Evolutionary conservation across 1,140 invertebrate genomes (phyloP).

Genomic region (Lepidostoma basale): DNA sequence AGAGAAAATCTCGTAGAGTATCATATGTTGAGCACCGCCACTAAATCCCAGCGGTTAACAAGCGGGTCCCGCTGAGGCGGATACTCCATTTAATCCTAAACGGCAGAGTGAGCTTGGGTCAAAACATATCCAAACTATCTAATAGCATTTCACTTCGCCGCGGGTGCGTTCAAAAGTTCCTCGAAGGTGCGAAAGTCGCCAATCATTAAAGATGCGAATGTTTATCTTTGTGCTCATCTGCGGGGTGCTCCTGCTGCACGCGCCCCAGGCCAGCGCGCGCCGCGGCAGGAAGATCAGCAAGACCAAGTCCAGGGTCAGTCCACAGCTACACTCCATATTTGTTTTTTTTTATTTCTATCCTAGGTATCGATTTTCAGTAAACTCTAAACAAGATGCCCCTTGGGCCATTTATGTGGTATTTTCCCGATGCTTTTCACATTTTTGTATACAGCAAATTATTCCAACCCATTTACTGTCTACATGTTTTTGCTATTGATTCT

Average conservation of each 20-base stretch:
- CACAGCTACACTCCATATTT: too few species aligned
- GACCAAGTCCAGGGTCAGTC: conserved; percentile 41
- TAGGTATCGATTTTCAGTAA: too few species aligned
- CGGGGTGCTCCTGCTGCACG: conserved; percentile 24
- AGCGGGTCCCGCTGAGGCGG: conserved; percentile 10
- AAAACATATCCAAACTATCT: conserved; percentile 38
- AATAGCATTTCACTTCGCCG: background rate
- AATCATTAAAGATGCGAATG: conserved; percentile 31
- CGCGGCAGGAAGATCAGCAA: conserved; percentile 44
- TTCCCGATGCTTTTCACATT: too few species aligned
- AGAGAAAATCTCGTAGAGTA: background rate
- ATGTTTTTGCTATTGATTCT: too few species aligned
- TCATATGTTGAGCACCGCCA: background rate
- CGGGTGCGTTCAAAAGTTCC: background rate
- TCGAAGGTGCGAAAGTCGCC: too few species aligned
- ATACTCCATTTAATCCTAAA: conserved; percentile 42
- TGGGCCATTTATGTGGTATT: too few species aligned
- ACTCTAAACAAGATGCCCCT: too few species aligned
- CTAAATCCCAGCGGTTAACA: background rate
- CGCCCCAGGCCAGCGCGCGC: conserved; percentile 23
- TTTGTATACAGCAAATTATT: too few species aligned
- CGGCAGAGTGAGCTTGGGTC: conserved; percentile 37
- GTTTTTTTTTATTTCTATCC: too few species aligned
- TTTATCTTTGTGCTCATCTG: conserved; percentile 23
- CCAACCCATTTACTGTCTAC: too few species aligned